Evolutionary conservation across 2,888 invertebrate genomes (phyloP).

Genomic region (Agonopterix alstromeriana): DNA sequence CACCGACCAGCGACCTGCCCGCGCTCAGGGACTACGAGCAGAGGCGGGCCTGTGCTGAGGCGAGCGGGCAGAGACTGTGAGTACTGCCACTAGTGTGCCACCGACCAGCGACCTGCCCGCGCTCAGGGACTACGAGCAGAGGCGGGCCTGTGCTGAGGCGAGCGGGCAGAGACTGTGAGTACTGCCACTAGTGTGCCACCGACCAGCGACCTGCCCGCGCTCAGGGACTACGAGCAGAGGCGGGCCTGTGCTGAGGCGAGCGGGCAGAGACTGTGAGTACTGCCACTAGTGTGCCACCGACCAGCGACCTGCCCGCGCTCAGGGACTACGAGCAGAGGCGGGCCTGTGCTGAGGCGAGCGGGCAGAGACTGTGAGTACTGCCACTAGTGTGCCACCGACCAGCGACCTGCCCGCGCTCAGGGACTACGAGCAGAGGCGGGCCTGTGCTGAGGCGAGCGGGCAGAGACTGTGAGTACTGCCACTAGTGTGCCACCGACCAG

Average conservation of each 20-base stretch:
- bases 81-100: conserved; percentile 85
- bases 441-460: conserved; percentile 79
- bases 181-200: conserved; percentile 86
- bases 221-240: conserved; percentile 82
- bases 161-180: conserved; percentile 77
- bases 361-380: conserved; percentile 78
- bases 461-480: conserved; percentile 82
- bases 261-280: conserved; percentile 76
- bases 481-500: conserved; percentile 84
- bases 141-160: conserved; percentile 79
- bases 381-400: conserved; percentile 88
- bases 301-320: conserved; percentile 85
- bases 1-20: conserved; percentile 85
- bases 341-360: conserved; percentile 79
- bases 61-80: conserved; percentile 77
- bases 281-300: conserved; percentile 90
- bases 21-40: conserved; percentile 85
- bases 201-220: conserved; percentile 86
- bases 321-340: conserved; percentile 82
- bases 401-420: conserved; percentile 85
- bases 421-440: conserved; percentile 81
- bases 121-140: conserved; percentile 83
- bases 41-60: conserved; percentile 79
- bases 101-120: conserved; percentile 86
- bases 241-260: conserved; percentile 79